Evolutionary conservation across 2,888 invertebrate species (phyloP).

Genomic region (Fragum sueziense): DNA sequence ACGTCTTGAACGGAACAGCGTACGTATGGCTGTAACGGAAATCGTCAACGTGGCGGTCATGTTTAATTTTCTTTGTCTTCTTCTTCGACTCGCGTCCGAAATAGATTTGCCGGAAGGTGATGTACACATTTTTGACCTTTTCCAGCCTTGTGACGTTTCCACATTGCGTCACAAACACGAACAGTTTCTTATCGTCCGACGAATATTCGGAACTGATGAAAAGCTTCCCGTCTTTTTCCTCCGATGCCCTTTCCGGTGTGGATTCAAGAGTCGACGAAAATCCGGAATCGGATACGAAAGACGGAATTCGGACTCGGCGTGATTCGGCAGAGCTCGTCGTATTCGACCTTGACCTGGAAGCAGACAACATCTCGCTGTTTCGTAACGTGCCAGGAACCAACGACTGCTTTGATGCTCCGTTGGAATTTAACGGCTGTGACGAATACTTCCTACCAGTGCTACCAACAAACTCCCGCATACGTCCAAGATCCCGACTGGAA

Average conservation of each 20-base stretch:
- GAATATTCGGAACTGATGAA: background rate
- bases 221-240: background rate
- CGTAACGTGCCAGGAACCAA: too few relatives aligned
- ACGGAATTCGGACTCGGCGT: background rate
- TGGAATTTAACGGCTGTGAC: too few relatives aligned
- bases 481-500: too few relatives aligned
- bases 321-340: background rate
- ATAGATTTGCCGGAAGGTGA: background rate
- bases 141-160: background rate
- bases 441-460: too few relatives aligned
- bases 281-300: background rate
- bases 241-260: background rate
- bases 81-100: background rate
- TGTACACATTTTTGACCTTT: background rate
- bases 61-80: background rate
- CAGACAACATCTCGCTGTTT: too few relatives aligned
- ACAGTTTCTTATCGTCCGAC: background rate
- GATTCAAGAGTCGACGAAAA: background rate
- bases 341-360: too few relatives aligned
- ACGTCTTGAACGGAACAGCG: background rate
- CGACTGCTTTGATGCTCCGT: too few relatives aligned
- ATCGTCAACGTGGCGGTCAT: background rate
- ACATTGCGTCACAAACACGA: conserved; percentile 1
- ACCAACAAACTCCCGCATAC: too few relatives aligned
- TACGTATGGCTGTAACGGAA: background rate